A percentile compares a stretch with the other conserved stretches of the same genome.
Evolutionary conservation across 2,113 vertebrate species (phyloP).

Genomic region (Butastur rufipennis): DNA sequence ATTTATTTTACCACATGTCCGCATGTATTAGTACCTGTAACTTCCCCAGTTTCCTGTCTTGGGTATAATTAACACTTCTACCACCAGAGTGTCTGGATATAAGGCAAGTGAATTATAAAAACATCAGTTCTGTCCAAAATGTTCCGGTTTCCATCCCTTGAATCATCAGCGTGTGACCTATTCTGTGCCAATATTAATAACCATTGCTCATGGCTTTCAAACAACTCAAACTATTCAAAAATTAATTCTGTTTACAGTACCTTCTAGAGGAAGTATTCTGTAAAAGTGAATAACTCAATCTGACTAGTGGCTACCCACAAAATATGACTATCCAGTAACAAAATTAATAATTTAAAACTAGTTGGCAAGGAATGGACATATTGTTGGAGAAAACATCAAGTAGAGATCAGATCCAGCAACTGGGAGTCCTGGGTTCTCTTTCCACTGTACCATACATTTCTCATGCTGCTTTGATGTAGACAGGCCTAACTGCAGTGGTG

Average conservation of each 20-base stretch:
- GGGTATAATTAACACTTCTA: slow-evolving; percentile 24
- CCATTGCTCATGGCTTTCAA: slow-evolving; percentile 46
- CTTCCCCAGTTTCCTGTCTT: neutral
- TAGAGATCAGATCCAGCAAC: neutral
- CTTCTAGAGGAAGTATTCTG: slow-evolving; percentile 50
- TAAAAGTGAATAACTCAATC: slow-evolving; percentile 39
- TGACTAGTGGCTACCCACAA: slow-evolving; percentile 51
- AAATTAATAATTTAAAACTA: slow-evolving; percentile 22
- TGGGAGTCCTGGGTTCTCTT: neutral
- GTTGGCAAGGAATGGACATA: neutral
- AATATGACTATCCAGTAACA: slow-evolving; percentile 30
- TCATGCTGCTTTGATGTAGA: neutral
- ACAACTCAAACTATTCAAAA: slow-evolving; percentile 39
- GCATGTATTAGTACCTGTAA: neutral
- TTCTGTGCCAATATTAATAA: slow-evolving; percentile 51
- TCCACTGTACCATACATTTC: neutral
- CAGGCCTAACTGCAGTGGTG: neutral
- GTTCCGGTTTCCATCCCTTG: slow-evolving; percentile 18
- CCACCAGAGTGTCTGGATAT: neutral
- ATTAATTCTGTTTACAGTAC: slow-evolving; percentile 47
- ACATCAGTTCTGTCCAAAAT: slow-evolving; percentile 23
- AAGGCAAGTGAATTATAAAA: slow-evolving; percentile 20
- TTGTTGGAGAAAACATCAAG: slow-evolving; percentile 7
- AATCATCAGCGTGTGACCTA: slow-evolving; percentile 26
- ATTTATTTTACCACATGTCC: neutral